Conservation (phyloP, 2,888 invertebrate genomes). For the Platynereis dumerilii region DNA sequence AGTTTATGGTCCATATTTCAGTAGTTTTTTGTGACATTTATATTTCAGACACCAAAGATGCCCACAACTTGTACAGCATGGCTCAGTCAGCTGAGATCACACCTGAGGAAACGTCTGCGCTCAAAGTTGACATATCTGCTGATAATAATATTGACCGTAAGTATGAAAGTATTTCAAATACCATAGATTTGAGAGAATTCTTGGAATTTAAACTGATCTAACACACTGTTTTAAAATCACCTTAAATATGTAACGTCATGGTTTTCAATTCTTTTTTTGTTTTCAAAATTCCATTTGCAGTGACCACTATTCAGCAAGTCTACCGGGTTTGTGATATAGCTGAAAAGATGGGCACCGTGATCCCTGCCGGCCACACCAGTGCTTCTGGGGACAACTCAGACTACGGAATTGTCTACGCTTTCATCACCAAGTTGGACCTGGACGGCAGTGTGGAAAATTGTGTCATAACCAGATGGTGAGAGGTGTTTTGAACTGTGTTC, state of each 20-base stretch:
- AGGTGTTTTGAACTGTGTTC: neutral
- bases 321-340: constrained; percentile 15
- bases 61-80: constrained; percentile 51
- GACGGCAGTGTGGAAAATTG: constrained; percentile 44
- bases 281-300: constrained; percentile 6
- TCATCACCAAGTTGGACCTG: constrained; percentile 51
- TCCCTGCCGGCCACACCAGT: neutral
- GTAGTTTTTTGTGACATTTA: no score
- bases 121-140: neutral
- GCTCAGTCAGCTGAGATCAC: constrained; percentile 38
- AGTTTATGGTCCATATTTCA: no score
- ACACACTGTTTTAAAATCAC: no score
- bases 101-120: neutral
- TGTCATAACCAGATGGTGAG: constrained; percentile 46
- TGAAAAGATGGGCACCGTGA: neutral
- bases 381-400: constrained; percentile 18
- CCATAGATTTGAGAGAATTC: neutral
- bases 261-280: no score
- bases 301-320: constrained; percentile 22
- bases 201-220: no score
- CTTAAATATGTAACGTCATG: no score
- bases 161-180: neutral
- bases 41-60: constrained; percentile 53
- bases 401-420: constrained; percentile 49
- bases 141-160: constrained; percentile 19